Base-by-base conservation (phyloP, 2,888 invertebrate genomes). In the Sycophila texana region DNA sequence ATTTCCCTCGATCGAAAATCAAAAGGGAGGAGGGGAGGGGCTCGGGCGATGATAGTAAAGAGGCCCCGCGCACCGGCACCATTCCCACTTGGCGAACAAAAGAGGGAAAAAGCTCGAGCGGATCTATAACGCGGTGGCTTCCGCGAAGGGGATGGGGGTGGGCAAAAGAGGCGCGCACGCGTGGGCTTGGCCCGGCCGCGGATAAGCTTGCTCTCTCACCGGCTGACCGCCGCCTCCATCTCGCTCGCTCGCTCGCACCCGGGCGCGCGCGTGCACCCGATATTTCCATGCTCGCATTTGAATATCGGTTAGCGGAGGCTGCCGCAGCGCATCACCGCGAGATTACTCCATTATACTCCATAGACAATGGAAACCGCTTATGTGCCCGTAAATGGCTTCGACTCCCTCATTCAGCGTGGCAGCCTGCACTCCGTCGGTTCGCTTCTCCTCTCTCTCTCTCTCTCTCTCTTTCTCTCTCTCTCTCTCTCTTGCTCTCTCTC, bases 331-430 rank as follows among this genome's bases (percentile, higher is more conserved):
- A 88, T 89, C 88, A 88, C 89, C 88, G 87, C 89, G 87, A 89
- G 89, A 90, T 90, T 90, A 89, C 89, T 89, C 89, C 86, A 90
- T 90, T 90, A 90, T 90, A 86, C 86, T 82, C 87, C 87, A 88
- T 89, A 89, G 90, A 90, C 90, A 90, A 90, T 90, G 85, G 88
- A 87, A 88, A 89, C 88, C 88, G 88, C 87, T 89, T 88, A 88
- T 87, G 87, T 86, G 87, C 85, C 86, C 86, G 86, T 89, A 89
- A 89, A 89, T 89, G 89, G 88, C 89, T 87, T 85, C 86, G 85
- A 86, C 88, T 88, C 85, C 84, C 84, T 83, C 85, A 67, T 81
- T 82, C 73, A 78, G 63, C 49, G 68, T 51, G 70, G 14, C 63
- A 63, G 63, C 47, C 18, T 63, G 39, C 63, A 26, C 39, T 3